phyloP scores from a whole-genome alignment of 2,797 vertebrate genomes.

The Synaphobranchus kaupii region DNA sequence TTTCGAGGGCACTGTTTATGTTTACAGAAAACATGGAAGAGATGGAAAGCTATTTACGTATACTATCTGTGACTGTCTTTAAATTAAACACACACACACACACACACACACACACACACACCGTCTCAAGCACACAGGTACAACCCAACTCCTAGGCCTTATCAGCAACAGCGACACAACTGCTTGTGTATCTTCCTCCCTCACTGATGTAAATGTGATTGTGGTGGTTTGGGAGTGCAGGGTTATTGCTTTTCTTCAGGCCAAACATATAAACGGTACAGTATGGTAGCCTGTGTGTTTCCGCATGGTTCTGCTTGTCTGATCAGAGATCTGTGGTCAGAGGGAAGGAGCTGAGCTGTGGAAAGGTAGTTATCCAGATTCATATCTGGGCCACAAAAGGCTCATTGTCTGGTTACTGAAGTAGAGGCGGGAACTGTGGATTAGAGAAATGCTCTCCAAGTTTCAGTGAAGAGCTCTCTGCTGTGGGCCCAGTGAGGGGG shows the following conservation, averaged over 20 bases:
- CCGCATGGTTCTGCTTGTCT: conserved; percentile 51
- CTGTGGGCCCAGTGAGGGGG: conserved; percentile 29
- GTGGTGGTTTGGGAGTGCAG: background rate
- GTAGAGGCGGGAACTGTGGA: conserved; percentile 53
- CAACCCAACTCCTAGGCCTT: background rate
- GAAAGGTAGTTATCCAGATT: conserved; percentile 60
- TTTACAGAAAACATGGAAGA: background rate
- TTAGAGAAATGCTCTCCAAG: conserved; percentile 51
- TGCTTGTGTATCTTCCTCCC: background rate
- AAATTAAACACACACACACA: background rate
- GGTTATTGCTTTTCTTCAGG: background rate
- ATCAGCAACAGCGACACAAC: background rate
- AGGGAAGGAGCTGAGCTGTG: conserved; percentile 48
- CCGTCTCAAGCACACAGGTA: background rate
- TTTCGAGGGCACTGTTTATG: background rate
- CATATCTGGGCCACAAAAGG: conserved; percentile 63
- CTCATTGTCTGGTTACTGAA: conserved; percentile 62
- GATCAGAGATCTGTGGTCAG: conserved; percentile 47
- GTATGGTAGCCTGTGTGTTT: conserved; percentile 3
- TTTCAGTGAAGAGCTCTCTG: conserved; percentile 31
- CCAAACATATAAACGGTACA: background rate
- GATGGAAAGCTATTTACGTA: background rate
- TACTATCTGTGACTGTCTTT: background rate
- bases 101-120: background rate
- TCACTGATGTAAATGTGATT: background rate